A percentile compares a stretch with the other conserved stretches of the same genome.
Conservation (phyloP, 1,140 invertebrate genomes). For the Drosophila quadrilineata region DNA sequence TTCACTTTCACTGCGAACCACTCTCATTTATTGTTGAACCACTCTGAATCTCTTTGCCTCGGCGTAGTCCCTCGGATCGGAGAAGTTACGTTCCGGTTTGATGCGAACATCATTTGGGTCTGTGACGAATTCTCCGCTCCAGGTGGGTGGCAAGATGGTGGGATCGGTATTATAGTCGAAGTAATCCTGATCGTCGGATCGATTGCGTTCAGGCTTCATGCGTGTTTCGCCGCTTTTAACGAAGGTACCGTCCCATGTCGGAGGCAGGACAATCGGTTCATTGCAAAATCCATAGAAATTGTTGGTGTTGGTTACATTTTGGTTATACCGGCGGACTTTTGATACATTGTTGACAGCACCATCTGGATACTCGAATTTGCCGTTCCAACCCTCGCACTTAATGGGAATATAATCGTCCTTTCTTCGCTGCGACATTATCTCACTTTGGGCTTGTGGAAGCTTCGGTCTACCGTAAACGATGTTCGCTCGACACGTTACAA, state of each 20-base stretch:
- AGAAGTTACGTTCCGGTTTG: constrained; percentile 73
- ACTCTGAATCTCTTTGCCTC: constrained; percentile 69
- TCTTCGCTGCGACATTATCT: constrained; percentile 62
- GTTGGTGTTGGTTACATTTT: constrained; percentile 72
- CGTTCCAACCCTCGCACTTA: constrained; percentile 80
- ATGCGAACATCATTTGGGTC: constrained; percentile 79
- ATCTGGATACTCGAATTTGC: constrained; percentile 69
- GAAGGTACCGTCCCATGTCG: constrained; percentile 76
- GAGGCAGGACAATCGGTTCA: constrained; percentile 73
- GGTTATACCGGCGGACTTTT: constrained; percentile 72
- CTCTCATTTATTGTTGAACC: constrained; percentile 46
- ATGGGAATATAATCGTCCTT: constrained; percentile 80
- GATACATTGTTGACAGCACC: constrained; percentile 74
- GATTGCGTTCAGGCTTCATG: constrained; percentile 68
- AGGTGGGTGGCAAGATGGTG: constrained; percentile 63
- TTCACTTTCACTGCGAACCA: neutral
- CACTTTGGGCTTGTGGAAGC: neutral
- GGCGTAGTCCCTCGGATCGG: constrained; percentile 73
- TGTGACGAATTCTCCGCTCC: constrained; percentile 73
- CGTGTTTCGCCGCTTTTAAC: constrained; percentile 61
- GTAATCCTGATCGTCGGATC: constrained; percentile 70
- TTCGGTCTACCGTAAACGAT: constrained; percentile 10
- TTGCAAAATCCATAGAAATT: constrained; percentile 73
- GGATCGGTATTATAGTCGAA: constrained; percentile 63
- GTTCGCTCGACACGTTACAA: constrained; percentile 35